Conservation (phyloP, 2,888 invertebrate species). For the Drosophila gaucha region DNA sequence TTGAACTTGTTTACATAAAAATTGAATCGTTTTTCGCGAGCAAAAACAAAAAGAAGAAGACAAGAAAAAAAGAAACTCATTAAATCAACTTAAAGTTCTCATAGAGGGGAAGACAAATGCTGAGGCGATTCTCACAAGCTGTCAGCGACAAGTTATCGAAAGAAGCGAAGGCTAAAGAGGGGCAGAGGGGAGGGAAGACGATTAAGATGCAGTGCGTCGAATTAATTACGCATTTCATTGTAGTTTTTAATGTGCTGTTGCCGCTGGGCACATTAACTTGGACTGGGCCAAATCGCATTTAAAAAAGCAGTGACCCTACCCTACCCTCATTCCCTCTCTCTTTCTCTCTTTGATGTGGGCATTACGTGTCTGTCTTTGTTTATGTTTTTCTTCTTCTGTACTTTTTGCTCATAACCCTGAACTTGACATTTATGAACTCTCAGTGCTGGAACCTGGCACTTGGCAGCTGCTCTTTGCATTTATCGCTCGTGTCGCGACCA, state of each 20-base stretch:
- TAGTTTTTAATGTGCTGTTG: constrained; percentile 30
- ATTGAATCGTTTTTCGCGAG: constrained; percentile 56
- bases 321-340: neutral
- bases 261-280: constrained; percentile 37
- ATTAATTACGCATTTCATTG: constrained; percentile 71
- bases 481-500: constrained; percentile 56
- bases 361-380: constrained; percentile 22
- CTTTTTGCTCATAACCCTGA: constrained; percentile 61
- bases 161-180: neutral
- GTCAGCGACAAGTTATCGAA: constrained; percentile 33
- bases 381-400: constrained; percentile 18
- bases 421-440: constrained; percentile 76
- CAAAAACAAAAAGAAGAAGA: constrained; percentile 17
- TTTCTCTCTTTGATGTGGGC: constrained; percentile 6
- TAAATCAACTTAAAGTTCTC: constrained; percentile 65
- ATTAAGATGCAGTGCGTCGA: constrained; percentile 67
- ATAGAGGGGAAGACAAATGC: constrained; percentile 21
- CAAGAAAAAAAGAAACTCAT: constrained; percentile 42
- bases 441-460: constrained; percentile 25
- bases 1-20: constrained; percentile 66
- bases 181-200: constrained; percentile 25
- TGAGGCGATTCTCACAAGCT: constrained; percentile 49
- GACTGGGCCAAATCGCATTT: constrained; percentile 28
- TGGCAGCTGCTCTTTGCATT: constrained; percentile 25
- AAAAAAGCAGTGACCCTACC: constrained; percentile 26